phyloP scores from a whole-genome alignment of 2,113 vertebrate species.

The Eulacestoma nigropectus region DNA sequence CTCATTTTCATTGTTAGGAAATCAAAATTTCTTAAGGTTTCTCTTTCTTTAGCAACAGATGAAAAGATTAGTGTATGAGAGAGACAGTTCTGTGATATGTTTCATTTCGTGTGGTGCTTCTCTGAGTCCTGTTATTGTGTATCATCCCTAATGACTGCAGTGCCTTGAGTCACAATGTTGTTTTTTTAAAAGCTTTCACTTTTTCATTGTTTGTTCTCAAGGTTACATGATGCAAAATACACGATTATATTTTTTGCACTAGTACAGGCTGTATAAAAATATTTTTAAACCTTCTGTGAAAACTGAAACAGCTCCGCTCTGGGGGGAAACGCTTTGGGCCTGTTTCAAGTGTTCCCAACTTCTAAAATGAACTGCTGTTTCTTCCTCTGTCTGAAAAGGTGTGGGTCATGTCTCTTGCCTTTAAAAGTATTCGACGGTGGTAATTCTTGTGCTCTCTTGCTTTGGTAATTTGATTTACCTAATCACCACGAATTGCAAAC shows the following conservation, averaged over 20 bases:
- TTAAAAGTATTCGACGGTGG: neutral
- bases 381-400: neutral
- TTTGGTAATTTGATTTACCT: neutral
- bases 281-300: neutral
- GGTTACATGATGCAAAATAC: neutral
- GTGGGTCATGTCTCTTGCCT: neutral
- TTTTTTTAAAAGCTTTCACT: neutral
- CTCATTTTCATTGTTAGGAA: neutral
- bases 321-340: neutral
- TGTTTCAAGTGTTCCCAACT: neutral
- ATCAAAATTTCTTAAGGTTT: neutral
- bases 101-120: neutral
- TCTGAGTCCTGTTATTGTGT: neutral
- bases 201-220: slow-evolving; percentile 6
- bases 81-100: neutral
- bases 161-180: neutral
- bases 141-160: neutral
- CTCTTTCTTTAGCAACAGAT: neutral
- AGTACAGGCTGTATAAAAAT: neutral
- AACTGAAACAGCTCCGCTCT: neutral
- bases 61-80: neutral
- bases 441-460: neutral
- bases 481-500: neutral
- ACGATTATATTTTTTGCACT: neutral
- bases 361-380: neutral